Base-by-base conservation (phyloP, 1,140 invertebrate species). In the Drosophila pachea region DNA sequence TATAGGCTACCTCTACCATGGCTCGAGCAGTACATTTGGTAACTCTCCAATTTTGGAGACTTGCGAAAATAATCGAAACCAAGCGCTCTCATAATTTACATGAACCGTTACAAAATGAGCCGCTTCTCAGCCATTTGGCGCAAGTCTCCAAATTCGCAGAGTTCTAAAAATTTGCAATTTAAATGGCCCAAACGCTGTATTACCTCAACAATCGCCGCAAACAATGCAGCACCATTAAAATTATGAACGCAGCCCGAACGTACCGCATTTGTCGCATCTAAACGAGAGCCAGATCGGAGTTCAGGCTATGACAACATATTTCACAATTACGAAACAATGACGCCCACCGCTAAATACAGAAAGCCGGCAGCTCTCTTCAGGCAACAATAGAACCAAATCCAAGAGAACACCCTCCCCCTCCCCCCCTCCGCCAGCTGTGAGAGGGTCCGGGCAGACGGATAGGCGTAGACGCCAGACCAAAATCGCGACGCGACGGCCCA, bases 311-410 rank as follows among this genome's bases (percentile, higher is more conserved):
- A 84, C 81, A 84, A 79, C 79, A 86, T 84, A 84, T 84, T 84
- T 84, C 76, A 81, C 79, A 84, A 84, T 84, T 84, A 84, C 79
- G 76, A 84, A 84, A 84, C 79, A 74, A 84, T 84, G 79, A 66
- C 77, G 81, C 78, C 78, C 78, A 81, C 77, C 58, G 73, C 58
- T 66, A 76, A 74, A 81, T 60, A 65, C 64, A 64, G 73, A 70
- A 68, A 73, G 66, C 70, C 43, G 49, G 71, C 74, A 63, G 72
- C 61, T 77, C 61, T 77, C 70, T 70, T 70, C 59, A 56, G 71
- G 63, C 60, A 83, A 79, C 76, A 84, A 84, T 79, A 75, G 76
- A 73, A 69, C 55, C 61, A 63, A 53, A 68, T 42, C 68, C 56
- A 33, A 73, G 42, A 22, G 22, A 22, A 1, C 22, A 1, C 22